Conservation (phyloP, 2,113 vertebrate species). For the Bothrops jararaca region DNA sequence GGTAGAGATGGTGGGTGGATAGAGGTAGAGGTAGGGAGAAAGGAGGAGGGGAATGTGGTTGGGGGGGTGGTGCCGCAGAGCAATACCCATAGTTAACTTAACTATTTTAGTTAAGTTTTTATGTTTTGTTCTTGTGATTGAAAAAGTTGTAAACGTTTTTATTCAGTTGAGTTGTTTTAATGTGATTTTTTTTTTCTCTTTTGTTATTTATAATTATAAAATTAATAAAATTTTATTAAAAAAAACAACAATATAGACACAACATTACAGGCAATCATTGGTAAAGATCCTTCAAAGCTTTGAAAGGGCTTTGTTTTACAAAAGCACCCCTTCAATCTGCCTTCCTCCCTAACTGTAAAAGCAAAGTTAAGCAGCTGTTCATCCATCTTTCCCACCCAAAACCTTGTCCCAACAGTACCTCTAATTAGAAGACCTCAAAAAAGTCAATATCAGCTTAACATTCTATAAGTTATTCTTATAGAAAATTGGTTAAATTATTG, state of each 20-base stretch:
- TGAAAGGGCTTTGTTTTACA: background rate
- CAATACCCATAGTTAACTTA: no score
- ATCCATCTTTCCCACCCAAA: background rate
- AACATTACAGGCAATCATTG: background rate
- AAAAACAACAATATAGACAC: background rate
- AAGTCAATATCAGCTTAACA: background rate
- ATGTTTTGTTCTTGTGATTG: no score
- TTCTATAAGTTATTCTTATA: background rate
- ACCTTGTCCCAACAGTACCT: background rate
- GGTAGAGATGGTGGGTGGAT: no score
- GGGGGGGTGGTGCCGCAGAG: no score
- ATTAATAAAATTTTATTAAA: no score
- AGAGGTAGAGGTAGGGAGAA: no score
- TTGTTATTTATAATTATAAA: no score
- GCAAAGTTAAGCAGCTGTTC: background rate
- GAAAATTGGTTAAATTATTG: background rate
- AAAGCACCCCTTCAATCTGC: background rate
- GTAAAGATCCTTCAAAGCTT: background rate
- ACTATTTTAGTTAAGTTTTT: no score
- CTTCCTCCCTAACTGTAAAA: background rate
- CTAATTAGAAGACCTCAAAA: background rate
- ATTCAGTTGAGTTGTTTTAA: no score
- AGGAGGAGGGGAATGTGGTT: no score
- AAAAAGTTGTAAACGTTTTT: no score
- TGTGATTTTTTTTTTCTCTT: no score